phyloP scores from a whole-genome alignment of 2,797 vertebrate genomes.

The Benthosema pterotum region DNA sequence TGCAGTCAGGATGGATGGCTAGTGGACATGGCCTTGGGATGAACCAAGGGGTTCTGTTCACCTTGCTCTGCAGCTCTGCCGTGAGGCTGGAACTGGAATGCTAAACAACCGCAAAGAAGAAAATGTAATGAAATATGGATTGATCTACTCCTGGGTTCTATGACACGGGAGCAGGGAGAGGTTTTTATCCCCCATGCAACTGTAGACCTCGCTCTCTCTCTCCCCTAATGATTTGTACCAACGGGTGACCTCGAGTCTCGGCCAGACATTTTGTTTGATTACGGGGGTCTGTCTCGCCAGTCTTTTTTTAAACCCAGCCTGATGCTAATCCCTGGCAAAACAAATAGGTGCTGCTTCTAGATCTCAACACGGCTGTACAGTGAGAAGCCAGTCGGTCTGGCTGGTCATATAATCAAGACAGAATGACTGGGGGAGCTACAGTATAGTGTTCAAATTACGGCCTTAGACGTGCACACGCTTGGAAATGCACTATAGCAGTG shows the following conservation, averaged over 20 bases:
- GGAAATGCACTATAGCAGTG: not conserved
- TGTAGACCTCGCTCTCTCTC: constrained; percentile 53
- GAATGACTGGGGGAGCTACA: constrained; percentile 32
- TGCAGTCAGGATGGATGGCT: constrained; percentile 13
- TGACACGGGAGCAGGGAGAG: constrained; percentile 36
- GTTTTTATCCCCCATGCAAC: constrained; percentile 58
- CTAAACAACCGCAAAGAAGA: constrained; percentile 43
- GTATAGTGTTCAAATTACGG: constrained; percentile 3
- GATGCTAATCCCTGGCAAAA: constrained; percentile 37
- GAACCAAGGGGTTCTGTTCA: constrained; percentile 36
- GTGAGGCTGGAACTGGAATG: constrained; percentile 32
- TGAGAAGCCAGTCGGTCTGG: not conserved
- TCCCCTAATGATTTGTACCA: constrained; percentile 50
- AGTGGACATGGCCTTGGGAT: constrained; percentile 14
- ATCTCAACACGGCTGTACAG: constrained; percentile 3
- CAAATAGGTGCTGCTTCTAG: constrained; percentile 31
- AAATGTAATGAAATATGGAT: constrained; percentile 49
- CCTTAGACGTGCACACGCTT: constrained; percentile 2
- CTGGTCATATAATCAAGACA: constrained; percentile 20
- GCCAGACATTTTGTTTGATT: constrained; percentile 59
- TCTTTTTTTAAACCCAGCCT: constrained; percentile 36
- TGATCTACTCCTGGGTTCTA: constrained; percentile 46
- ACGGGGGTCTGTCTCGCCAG: constrained; percentile 57
- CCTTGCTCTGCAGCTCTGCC: constrained; percentile 22
- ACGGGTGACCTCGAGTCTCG: constrained; percentile 51